Evolutionary conservation across 2,113 vertebrate genomes (phyloP).

Genomic region (Pteropus alecto): DNA sequence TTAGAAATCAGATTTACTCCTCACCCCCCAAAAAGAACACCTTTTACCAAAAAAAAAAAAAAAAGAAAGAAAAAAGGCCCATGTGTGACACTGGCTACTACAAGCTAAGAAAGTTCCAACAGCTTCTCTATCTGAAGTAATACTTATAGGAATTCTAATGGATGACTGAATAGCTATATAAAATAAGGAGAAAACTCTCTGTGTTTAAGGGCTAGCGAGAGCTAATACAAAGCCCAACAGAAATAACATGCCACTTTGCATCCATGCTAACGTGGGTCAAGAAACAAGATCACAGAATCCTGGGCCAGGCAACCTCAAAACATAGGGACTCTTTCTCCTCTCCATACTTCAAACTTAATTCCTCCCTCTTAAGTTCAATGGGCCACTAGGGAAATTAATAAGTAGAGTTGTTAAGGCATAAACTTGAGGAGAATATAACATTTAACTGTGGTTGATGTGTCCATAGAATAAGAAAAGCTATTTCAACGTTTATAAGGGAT

Average conservation of each 20-base stretch:
- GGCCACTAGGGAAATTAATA: background rate
- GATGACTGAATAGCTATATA: background rate
- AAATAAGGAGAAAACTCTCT: background rate
- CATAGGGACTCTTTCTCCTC: background rate
- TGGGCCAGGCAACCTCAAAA: background rate
- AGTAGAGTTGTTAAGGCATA: background rate
- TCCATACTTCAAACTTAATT: background rate
- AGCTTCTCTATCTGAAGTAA: background rate
- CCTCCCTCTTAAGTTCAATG: background rate
- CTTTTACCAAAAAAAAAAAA: background rate
- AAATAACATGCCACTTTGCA: background rate
- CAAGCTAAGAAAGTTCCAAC: background rate
- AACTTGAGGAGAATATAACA: background rate
- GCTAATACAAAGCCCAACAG: background rate
- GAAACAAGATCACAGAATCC: background rate
- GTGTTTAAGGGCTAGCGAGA: background rate
- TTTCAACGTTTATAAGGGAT: conserved; percentile 1
- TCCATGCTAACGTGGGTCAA: background rate
- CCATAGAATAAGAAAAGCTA: conserved; percentile 1
- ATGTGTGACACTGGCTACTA: background rate
- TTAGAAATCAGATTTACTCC: background rate
- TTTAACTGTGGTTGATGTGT: background rate
- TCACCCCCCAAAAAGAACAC: background rate
- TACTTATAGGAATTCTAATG: background rate
- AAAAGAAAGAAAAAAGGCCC: background rate